phyloP scores from a whole-genome alignment of 2,888 invertebrate genomes.

The Lomographa bimaculata region DNA sequence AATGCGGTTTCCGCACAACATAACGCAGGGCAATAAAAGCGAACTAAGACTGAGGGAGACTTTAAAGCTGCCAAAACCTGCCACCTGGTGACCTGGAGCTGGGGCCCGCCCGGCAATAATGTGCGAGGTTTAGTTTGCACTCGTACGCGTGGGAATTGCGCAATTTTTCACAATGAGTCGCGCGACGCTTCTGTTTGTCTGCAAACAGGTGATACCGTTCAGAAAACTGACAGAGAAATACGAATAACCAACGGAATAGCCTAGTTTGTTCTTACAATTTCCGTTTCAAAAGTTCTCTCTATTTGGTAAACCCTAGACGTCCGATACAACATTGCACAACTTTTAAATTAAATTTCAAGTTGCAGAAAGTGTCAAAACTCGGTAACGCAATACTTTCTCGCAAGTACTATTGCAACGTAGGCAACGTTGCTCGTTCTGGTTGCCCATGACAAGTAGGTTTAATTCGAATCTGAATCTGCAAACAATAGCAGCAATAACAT shows the following conservation, averaged over 20 bases:
- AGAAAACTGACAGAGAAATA: slow-evolving; percentile 3
- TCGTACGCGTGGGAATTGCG: slow-evolving; percentile 10
- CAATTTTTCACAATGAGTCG: slow-evolving; percentile 15
- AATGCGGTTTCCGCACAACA: slow-evolving; percentile 20
- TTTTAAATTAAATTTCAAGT: slow-evolving; percentile 17
- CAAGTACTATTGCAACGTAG: slow-evolving; percentile 2
- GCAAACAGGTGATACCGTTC: slow-evolving; percentile 4
- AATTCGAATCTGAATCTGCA: too few species aligned
- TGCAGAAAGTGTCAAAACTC: slow-evolving; percentile 13
- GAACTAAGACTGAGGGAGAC: slow-evolving; percentile 23
- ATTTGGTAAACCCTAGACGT: slow-evolving; percentile 6
- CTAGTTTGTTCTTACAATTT: background rate
- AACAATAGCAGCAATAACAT: too few species aligned
- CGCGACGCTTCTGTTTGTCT: slow-evolving; percentile 11
- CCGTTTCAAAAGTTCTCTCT: slow-evolving; percentile 5
- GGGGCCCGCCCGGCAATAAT: background rate
- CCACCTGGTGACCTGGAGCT: slow-evolving; percentile 5
- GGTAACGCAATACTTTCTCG: slow-evolving; percentile 9
- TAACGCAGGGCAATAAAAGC: slow-evolving; percentile 20
- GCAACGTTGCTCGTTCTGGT: slow-evolving; percentile 8
- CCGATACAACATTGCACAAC: slow-evolving; percentile 7
- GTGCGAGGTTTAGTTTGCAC: slow-evolving; percentile 3
- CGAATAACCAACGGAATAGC: slow-evolving; percentile 9
- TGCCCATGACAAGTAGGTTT: slow-evolving; percentile 7
- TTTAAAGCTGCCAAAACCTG: slow-evolving; percentile 21